Conservation (phyloP, 1,140 invertebrate species). For the Cepaea nemoralis region DNA sequence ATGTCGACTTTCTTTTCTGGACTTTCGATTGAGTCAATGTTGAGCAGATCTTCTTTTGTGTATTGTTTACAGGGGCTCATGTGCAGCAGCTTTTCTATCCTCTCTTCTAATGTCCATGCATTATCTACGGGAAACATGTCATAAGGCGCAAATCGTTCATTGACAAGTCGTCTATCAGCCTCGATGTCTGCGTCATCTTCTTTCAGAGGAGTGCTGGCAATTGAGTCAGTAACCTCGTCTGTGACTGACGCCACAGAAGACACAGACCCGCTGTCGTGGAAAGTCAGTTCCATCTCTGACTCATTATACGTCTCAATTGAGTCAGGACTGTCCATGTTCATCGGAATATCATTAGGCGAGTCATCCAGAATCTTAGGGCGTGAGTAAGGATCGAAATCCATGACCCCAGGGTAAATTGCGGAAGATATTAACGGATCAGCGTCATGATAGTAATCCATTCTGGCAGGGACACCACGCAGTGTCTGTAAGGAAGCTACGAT, state of each 20-base stretch:
- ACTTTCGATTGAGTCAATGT: slow-evolving; percentile 27
- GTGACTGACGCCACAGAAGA: background rate
- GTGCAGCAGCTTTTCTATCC: slow-evolving; percentile 6
- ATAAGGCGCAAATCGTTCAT: slow-evolving; percentile 19
- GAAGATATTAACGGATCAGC: slow-evolving; percentile 21
- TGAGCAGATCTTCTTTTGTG: slow-evolving; percentile 15
- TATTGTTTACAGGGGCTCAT: slow-evolving; percentile 27
- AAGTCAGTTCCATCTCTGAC: slow-evolving; percentile 10
- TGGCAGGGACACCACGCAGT: too few species aligned
- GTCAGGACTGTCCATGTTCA: slow-evolving; percentile 17
- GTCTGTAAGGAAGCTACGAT: too few species aligned
- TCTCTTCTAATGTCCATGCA: slow-evolving; percentile 31
- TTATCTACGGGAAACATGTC: slow-evolving; percentile 21
- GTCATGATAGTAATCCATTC: slow-evolving; percentile 28
- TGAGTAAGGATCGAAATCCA: slow-evolving; percentile 22
- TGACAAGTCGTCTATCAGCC: slow-evolving; percentile 1
- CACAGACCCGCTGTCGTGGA: slow-evolving; percentile 17
- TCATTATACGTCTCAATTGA: slow-evolving; percentile 23
- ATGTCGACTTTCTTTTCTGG: slow-evolving; percentile 33
- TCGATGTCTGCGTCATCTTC: slow-evolving; percentile 7
- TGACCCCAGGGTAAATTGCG: background rate
- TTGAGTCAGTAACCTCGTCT: background rate
- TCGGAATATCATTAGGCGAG: background rate
- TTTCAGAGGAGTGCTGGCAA: slow-evolving; percentile 18
- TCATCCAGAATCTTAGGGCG: background rate